Evolutionary conservation across 2,888 invertebrate species (phyloP), one percentile per base, ranked within the genome.

Genomic region (Heliconius cydno): DNA sequence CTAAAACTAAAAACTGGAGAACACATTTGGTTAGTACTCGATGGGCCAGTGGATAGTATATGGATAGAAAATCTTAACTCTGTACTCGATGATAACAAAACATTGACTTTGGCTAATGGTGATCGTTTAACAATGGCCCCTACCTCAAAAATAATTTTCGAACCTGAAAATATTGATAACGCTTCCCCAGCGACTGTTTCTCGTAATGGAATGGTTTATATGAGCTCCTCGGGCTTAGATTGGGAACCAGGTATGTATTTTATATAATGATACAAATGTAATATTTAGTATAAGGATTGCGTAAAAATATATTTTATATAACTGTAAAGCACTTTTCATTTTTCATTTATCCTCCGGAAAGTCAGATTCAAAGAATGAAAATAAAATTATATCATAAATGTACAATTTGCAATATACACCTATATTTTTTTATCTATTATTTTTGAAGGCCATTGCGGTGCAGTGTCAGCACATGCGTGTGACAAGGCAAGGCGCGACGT

Each of bases 11-110:
- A 98, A 92, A 96, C 97, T 84, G 97, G 96, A 5, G 99, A 99
- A 86, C 96, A 98, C 89, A 96, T 99, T 34, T 99, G 99, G 99
- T 92, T 99, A 71, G 98, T 99, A 0, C 93, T 99, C 66, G 99
- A 99, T 88, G 99, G 99, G 0, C 99, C 99, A 0, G 99, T 99
- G 0, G 99, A 99, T 89, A 98, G 98, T 86, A 98, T 99, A 85
- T 99, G 99, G 99, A 99, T 99, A 85, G 99, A 99, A 92, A 99
- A 99, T 92, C 96, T 99, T 84, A 99, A 99, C 91, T 99, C 99
- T 0, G 99, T 99, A 0, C 94, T 99, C 76, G 99, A 99, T 91
- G 99, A 99, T 87, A 99, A 99, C 89, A 98, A 98, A 94, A 99
- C 98, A 0, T 92, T 99, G 84, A 99, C 99, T 0, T 92, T 99